A percentile compares a stretch with the other conserved stretches of the same genome.
Evolutionary conservation across 2,888 invertebrate genomes (phyloP).

Genomic region (Cosmorhoe ocellata): DNA sequence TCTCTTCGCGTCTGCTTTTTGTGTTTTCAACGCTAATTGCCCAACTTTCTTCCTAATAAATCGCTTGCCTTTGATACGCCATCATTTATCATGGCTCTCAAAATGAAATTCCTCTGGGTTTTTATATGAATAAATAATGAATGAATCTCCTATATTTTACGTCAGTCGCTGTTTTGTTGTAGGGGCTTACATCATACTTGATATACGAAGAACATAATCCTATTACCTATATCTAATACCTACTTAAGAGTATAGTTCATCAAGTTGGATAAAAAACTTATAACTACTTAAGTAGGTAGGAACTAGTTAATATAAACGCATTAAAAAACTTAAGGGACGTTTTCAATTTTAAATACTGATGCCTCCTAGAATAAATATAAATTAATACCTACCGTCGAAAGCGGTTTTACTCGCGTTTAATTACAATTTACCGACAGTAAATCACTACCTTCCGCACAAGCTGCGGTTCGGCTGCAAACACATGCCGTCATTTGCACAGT

Average conservation of each 20-base stretch:
- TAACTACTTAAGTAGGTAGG: too few species aligned
- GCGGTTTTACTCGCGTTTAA: conserved; percentile 55
- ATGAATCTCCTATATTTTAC: conserved; percentile 35
- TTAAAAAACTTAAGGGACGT: too few species aligned
- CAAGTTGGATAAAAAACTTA: too few species aligned
- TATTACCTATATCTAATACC: too few species aligned
- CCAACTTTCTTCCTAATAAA: conserved; percentile 62
- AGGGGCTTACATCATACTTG: too few species aligned
- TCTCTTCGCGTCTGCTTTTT: conserved; percentile 58
- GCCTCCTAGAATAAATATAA: not conserved
- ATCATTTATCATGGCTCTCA: conserved; percentile 50
- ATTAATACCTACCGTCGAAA: conserved; percentile 38
- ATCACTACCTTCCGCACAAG: conserved; percentile 50
- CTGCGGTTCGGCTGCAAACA: conserved; percentile 38
- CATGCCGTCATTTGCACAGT: conserved; percentile 36
- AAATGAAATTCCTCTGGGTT: conserved; percentile 42
- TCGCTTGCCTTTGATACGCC: conserved; percentile 57
- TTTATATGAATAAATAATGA: conserved; percentile 41
- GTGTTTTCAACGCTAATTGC: conserved; percentile 66
- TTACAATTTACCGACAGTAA: conserved; percentile 56
- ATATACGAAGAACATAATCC: too few species aligned
- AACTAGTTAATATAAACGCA: too few species aligned
- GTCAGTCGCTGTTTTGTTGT: conserved; percentile 28
- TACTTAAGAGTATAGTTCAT: too few species aligned
- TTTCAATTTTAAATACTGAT: too few species aligned